Base-by-base conservation (phyloP, 1,140 invertebrate species). In the Sycobia sp. region DNA sequence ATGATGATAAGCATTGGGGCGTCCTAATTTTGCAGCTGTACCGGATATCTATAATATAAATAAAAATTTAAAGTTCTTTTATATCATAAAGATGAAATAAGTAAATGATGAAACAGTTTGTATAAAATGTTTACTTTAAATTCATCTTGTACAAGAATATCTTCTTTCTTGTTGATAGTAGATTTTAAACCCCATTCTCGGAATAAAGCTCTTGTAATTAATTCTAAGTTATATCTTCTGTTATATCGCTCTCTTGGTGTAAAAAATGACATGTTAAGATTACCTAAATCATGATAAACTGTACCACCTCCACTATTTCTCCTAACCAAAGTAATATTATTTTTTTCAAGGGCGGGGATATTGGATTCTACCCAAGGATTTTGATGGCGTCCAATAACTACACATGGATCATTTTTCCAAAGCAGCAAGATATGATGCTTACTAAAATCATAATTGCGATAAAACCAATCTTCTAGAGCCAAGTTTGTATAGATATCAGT, bases 291-390 rank as follows among this genome's bases (percentile, higher is more conserved):
- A 79, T 99, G 96, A 79, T 95, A 99, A 18, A 99, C 95, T 16
- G 95, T 91, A 10, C 95, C 96, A 60, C 97, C 97, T n/a, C 95
- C 96, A 79, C 95, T 97, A 72, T 95, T 93, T 18, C 96, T 84
- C 51, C 97, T 84, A 1, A 90, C 96, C 16, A 98, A 69, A 2
- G 85, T 77, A 44, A 96, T 87, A 16, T 86, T 86, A 22, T 84
- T 79, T 32, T 87, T 84, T 46, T 84, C 75, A 20, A 90, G 69
- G 32, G 81, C 83, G 3, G 86, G 81, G 0, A 94, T 76, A 75
- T 97, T 93, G 2, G 91, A 89, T 81, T 99, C 97, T 18, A 90
- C 75, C 91, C 96, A 99, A 1, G 96, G 94, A 82, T 99, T 99
- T 78, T 99, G 97, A 82, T 98, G 93, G 38, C 94, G 85, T 1